phyloP scores from a whole-genome alignment of 2,888 invertebrate species.

The Torymus texanus region DNA sequence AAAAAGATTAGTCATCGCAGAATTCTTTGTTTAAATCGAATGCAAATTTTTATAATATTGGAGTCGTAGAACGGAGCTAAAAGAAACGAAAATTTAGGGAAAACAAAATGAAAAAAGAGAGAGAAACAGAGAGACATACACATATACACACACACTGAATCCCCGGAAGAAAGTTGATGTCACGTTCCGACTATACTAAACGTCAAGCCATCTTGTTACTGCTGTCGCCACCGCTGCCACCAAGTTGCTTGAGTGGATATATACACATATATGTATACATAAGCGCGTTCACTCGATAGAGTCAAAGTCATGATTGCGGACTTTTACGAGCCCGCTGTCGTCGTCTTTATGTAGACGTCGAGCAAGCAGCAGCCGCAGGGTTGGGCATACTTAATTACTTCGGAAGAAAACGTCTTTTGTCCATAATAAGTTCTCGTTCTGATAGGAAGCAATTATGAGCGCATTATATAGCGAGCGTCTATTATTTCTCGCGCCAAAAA shows the following conservation, averaged over 20 bases:
- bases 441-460: slow-evolving; percentile 22
- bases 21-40: slow-evolving; percentile 43
- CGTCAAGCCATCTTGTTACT: slow-evolving; percentile 28
- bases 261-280: slow-evolving; percentile 7
- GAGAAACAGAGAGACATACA: slow-evolving; percentile 28
- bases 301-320: slow-evolving; percentile 41
- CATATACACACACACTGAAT: background rate
- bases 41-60: background rate
- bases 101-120: slow-evolving; percentile 18
- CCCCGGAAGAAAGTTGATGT: slow-evolving; percentile 38
- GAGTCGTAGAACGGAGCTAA: background rate
- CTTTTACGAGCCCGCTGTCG: background rate
- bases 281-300: slow-evolving; percentile 30
- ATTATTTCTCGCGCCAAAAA: slow-evolving; percentile 14
- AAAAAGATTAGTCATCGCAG: slow-evolving; percentile 9
- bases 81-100: slow-evolving; percentile 16
- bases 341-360: no score
- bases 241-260: slow-evolving; percentile 44
- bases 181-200: slow-evolving; percentile 37
- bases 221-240: slow-evolving; percentile 25
- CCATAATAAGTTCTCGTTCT: background rate
- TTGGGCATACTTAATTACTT: slow-evolving; percentile 46
- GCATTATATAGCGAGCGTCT: slow-evolving; percentile 14
- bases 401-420: slow-evolving; percentile 34
- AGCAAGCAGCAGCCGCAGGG: background rate